Evolutionary conservation across 2,113 vertebrate species (phyloP).

Genomic region (Verasper variegatus): DNA sequence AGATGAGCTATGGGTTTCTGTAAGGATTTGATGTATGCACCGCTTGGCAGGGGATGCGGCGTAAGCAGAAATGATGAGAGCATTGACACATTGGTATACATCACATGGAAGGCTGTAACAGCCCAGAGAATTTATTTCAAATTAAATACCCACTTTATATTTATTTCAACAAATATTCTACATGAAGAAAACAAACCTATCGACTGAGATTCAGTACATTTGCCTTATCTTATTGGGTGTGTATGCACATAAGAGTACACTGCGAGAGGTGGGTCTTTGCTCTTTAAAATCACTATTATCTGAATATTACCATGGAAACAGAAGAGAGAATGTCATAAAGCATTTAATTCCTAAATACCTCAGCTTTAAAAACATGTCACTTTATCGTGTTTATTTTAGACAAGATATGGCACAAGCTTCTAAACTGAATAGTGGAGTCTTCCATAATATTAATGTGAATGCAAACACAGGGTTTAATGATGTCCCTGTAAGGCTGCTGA

Average conservation of each 20-base stretch:
- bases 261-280: background rate
- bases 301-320: constrained; percentile 3
- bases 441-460: constrained; percentile 33
- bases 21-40: constrained; percentile 74
- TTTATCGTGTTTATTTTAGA: constrained; percentile 30
- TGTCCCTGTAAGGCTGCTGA: constrained; percentile 50
- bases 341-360: background rate
- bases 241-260: background rate
- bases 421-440: constrained; percentile 26
- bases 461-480: constrained; percentile 49
- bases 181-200: constrained; percentile 7
- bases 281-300: background rate
- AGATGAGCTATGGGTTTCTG: constrained; percentile 73
- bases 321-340: background rate
- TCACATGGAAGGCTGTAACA: constrained; percentile 55
- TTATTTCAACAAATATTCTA: constrained; percentile 25
- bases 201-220: background rate
- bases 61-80: constrained; percentile 79
- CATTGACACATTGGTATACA: constrained; percentile 68
- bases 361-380: constrained; percentile 4
- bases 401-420: constrained; percentile 21
- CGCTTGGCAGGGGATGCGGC: constrained; percentile 65
- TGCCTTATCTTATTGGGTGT: background rate
- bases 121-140: constrained; percentile 57
- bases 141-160: constrained; percentile 56